Conservation (phyloP, 2,888 invertebrate genomes). For the Drosophila borealis region DNA sequence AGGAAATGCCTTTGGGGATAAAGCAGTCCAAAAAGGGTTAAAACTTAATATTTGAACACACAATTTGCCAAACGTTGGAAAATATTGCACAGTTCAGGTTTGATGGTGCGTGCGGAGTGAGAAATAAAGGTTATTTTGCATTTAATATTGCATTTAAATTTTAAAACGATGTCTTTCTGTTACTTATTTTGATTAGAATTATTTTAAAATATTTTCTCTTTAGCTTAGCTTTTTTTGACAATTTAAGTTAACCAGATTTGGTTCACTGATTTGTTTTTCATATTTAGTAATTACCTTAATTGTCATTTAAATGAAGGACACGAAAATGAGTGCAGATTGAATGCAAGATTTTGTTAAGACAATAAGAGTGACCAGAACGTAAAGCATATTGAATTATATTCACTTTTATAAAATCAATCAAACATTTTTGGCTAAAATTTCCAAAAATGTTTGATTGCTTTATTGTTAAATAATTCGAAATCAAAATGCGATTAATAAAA, state of each 20-base stretch:
- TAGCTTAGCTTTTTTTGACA: too few species aligned
- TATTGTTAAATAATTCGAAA: neutral
- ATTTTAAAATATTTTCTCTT: too few species aligned
- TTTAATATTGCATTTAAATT: constrained; percentile 12
- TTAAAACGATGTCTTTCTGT: neutral
- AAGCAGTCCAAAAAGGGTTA: constrained; percentile 42
- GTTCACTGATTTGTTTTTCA: too few species aligned
- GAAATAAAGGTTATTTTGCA: constrained; percentile 2
- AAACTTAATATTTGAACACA: constrained; percentile 10
- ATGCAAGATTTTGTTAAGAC: too few species aligned
- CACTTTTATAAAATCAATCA: too few species aligned
- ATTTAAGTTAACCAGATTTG: too few species aligned
- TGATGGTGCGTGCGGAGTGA: neutral
- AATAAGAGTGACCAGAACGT: too few species aligned
- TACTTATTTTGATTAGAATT: neutral
- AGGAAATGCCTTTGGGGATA: constrained; percentile 58
- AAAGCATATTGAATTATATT: too few species aligned
- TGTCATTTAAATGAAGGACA: too few species aligned
- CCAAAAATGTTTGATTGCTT: neutral
- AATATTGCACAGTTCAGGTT: constrained; percentile 10
- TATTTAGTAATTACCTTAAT: too few species aligned
- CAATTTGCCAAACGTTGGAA: constrained; percentile 28
- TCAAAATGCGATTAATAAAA: constrained; percentile 14
- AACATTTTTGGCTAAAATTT: too few species aligned
- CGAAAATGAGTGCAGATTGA: too few species aligned